Percentiles rank a stretch among this genome's conserved stretches.
Evolutionary conservation across 2,888 invertebrate genomes (phyloP).

Genomic region (Rhagium mordax): DNA sequence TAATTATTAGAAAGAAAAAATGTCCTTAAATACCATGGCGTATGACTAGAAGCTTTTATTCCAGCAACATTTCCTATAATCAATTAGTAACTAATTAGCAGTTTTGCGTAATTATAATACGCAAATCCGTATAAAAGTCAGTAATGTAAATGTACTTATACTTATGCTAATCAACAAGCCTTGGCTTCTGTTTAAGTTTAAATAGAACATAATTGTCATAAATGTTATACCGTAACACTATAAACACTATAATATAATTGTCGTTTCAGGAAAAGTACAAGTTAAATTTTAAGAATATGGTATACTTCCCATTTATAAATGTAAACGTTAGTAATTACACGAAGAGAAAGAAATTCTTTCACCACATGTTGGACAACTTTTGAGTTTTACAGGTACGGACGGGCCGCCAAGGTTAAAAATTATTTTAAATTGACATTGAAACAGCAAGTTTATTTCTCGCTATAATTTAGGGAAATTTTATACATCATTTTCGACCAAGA

Average conservation of each 20-base stretch:
- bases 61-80: not conserved
- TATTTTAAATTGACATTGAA: not conserved
- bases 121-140: not conserved
- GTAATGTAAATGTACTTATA: not conserved
- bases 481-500: not conserved
- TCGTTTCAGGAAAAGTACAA: not conserved
- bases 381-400: not conserved
- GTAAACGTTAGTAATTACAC: constrained; percentile 21
- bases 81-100: not conserved
- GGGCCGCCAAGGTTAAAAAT: not conserved
- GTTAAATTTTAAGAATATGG: not conserved
- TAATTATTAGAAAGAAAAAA: not conserved
- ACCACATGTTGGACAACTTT: not conserved
- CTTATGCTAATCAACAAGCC: not conserved
- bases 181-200: not conserved
- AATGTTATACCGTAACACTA: not conserved
- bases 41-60: not conserved
- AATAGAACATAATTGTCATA: not conserved
- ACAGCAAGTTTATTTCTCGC: not conserved
- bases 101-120: not conserved
- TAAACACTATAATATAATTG: not conserved
- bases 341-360: not conserved
- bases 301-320: not conserved
- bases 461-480: not conserved
- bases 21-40: not conserved